phyloP scores from a whole-genome alignment of 2,113 vertebrate species.

The Peromyscus polionotus region DNA sequence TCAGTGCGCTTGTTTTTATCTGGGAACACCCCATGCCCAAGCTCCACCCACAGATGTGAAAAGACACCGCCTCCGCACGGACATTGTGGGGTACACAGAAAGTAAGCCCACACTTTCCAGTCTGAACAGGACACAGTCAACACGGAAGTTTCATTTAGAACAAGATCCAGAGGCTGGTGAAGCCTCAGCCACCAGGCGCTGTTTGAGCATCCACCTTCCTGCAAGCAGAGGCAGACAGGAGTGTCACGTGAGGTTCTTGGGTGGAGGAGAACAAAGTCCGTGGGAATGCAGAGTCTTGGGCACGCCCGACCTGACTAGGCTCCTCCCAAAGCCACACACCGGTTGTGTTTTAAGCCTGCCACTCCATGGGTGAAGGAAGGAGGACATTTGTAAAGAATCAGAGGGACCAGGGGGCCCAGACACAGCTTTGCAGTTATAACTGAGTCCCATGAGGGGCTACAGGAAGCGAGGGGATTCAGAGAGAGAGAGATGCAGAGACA shows the following conservation, averaged over 20 bases:
- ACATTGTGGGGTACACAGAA: accelerated
- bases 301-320: background rate
- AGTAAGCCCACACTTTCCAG: no score
- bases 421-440: no score
- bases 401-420: accelerated
- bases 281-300: background rate
- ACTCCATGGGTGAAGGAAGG: background rate
- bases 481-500: background rate
- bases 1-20: accelerated
- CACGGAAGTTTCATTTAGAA: no score
- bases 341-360: no score
- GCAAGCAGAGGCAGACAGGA: background rate
- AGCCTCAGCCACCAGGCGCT: background rate
- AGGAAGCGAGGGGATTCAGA: accelerated
- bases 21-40: accelerated
- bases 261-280: accelerated
- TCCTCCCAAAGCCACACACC: accelerated
- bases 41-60: background rate
- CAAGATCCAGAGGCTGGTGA: background rate
- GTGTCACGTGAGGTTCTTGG: accelerated
- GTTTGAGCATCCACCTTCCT: background rate
- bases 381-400: accelerated
- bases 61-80: accelerated
- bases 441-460: background rate
- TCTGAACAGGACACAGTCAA: background rate